Conservation (phyloP, 2,113 vertebrate species). For the Arenaria interpres region DNA sequence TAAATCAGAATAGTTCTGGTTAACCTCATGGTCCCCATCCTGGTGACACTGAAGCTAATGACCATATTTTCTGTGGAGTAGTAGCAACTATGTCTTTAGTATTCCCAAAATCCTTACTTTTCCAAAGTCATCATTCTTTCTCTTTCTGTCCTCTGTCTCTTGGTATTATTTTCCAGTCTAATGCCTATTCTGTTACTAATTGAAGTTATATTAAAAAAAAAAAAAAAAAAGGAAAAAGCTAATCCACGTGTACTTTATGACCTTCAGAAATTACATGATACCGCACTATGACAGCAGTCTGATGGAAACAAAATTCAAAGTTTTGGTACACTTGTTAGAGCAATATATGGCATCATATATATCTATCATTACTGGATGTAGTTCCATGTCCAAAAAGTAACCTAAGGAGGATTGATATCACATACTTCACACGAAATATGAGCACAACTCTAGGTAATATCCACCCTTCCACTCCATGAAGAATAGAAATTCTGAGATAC, state of each 20-base stretch:
- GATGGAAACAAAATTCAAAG: not conserved
- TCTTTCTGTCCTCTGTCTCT: not conserved
- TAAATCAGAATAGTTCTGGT: not conserved
- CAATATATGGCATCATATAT: not conserved
- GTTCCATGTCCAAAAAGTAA: not conserved
- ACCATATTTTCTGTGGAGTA: not conserved
- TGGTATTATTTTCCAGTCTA: not conserved
- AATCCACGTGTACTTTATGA: not conserved
- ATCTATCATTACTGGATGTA: not conserved
- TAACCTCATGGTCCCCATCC: not conserved
- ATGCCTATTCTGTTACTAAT: not conserved
- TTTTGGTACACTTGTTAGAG: not conserved
- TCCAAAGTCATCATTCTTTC: not conserved
- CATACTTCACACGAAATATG: not conserved
- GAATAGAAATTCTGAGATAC: not conserved
- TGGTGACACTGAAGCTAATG: not conserved
- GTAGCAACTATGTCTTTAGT: not conserved
- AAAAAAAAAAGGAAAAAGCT: not conserved
- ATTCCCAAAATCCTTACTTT: not conserved
- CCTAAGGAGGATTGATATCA: not conserved
- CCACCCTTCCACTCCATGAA: not conserved
- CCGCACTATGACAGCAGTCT: not conserved
- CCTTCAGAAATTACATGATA: not conserved
- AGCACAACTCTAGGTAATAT: not conserved
- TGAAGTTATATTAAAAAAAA: not conserved